Evolutionary conservation across 2,797 vertebrate genomes (phyloP).

Genomic region (Muraenolepis orangiensis): DNA sequence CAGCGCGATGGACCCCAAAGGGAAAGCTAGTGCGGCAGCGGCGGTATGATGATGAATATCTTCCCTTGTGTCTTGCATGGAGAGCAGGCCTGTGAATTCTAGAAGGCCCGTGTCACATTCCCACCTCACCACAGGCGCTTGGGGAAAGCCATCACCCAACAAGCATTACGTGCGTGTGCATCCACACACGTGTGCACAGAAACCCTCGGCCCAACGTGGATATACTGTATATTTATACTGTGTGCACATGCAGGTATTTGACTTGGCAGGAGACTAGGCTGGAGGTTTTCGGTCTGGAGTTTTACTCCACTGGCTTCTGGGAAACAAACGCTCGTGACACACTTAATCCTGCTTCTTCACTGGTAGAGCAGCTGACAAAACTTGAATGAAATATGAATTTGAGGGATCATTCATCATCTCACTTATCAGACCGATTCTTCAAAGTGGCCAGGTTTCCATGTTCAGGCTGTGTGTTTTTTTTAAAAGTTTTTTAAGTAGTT

Average conservation of each 20-base stretch:
- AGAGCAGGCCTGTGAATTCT: conserved; percentile 67
- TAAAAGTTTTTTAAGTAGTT: no score
- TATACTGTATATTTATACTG: not conserved
- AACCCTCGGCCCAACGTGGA: not conserved
- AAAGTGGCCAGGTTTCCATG: conserved; percentile 49
- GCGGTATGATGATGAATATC: conserved; percentile 67
- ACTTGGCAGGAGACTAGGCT: conserved; percentile 5
- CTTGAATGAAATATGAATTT: not conserved
- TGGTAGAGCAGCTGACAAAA: not conserved
- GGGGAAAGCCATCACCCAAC: conserved; percentile 31
- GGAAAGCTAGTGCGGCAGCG: conserved; percentile 36
- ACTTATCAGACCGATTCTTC: conserved; percentile 11
- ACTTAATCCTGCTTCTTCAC: not conserved
- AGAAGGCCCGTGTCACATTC: conserved; percentile 63
- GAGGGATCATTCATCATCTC: not conserved
- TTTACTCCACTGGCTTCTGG: not conserved
- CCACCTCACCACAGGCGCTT: conserved; percentile 31
- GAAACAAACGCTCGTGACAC: not conserved
- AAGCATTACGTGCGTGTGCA: not conserved
- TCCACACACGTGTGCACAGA: not conserved
- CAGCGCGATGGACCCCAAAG: conserved; percentile 22
- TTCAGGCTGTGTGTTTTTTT: conserved; percentile 28
- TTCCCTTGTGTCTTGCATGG: conserved; percentile 62
- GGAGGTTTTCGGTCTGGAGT: not conserved
- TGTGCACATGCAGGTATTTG: conserved; percentile 4